Evolutionary conservation across 2,888 invertebrate genomes (phyloP), one percentile per base, ranked within the genome.

Genomic region (Erebia aethiops): DNA sequence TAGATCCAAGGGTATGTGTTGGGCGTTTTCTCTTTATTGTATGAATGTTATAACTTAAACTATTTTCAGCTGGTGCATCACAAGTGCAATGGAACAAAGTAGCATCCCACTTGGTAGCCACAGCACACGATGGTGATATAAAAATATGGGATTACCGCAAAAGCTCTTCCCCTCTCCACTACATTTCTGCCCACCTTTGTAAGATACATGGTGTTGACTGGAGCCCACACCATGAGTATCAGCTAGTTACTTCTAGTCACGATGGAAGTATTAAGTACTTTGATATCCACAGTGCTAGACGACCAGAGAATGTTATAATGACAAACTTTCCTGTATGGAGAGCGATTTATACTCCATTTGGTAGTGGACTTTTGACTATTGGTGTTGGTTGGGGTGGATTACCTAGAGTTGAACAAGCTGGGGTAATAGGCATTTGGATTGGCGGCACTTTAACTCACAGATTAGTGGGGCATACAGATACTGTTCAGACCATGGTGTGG

Each of bases 91-190:
- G 99, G 97, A 98, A 98, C 86, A 96, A 97, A 81, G 94, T 98
- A 65, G 96, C 97, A 1, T 94, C 96, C 0, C 94, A 98, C 85
- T 94, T 98, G 75, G 93, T 99, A 76, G 99, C 99, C 1, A 98
- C 99, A 60, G 97, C 98, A 5, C 99, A 99, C 87, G 98, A 99
- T 84, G 98, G 98, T 2, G 99, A 99, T 88, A 96, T 99, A 4
- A 96, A 98, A 87, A 95, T 99, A 77, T 99, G 99, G 99, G 99
- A 99, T 87, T 97, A 97, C 78, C 94, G 99, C 75, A 98, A 98
- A 92, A 95, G 96, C 74, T 95, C 96, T 64, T 95, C 96, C 67
- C 98, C 99, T 0, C 95, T 98, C 3, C 97, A 98, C 83, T 99
- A 98, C 80, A 98, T 99, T 79, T 97, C 98, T 35, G 99, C 98